These are phyloP conservation scores for Drepana arcuata DNA, from an alignment of 1,140 invertebrate genomes.

Conservation along the genomic window DNA sequence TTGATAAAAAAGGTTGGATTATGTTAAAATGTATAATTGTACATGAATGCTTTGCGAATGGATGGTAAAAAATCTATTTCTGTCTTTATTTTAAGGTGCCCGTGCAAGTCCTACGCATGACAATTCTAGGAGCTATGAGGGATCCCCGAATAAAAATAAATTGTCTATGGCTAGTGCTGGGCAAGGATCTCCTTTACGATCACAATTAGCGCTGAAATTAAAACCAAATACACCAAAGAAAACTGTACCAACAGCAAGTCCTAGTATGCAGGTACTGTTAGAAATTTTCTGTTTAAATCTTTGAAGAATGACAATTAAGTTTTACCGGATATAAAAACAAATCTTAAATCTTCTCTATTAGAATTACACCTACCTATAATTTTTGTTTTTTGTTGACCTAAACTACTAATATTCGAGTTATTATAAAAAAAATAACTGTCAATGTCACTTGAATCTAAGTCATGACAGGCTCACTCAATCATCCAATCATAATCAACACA, in stretches of 20 bases:
- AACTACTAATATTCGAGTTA: too few species aligned
- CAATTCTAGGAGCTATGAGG: conserved; percentile 46
- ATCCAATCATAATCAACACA: too few species aligned
- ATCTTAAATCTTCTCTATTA: too few species aligned
- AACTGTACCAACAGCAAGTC: conserved; percentile 56
- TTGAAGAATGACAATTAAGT: not conserved
- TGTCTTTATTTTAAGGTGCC: conserved; percentile 27
- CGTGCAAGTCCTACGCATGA: conserved; percentile 54
- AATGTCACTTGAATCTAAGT: too few species aligned
- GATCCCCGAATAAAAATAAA: conserved; percentile 63
- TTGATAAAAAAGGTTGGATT: conserved; percentile 47
- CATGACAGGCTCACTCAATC: too few species aligned
- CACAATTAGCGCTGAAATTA: conserved; percentile 76
- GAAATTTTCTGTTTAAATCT: conserved; percentile 1
- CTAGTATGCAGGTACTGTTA: conserved; percentile 53
- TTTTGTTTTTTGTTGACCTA: too few species aligned
- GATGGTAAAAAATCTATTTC: not conserved
- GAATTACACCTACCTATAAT: too few species aligned
- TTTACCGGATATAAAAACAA: too few species aligned
- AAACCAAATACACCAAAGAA: conserved; percentile 72
- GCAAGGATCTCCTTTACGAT: conserved; percentile 75
- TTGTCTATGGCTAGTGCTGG: conserved; percentile 67
- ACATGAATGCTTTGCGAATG: too few species aligned
- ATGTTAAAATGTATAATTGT: too few species aligned
- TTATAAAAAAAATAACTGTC: too few species aligned